Conservation (phyloP, 2,888 invertebrate genomes). For the Drosophila eohydei region DNA sequence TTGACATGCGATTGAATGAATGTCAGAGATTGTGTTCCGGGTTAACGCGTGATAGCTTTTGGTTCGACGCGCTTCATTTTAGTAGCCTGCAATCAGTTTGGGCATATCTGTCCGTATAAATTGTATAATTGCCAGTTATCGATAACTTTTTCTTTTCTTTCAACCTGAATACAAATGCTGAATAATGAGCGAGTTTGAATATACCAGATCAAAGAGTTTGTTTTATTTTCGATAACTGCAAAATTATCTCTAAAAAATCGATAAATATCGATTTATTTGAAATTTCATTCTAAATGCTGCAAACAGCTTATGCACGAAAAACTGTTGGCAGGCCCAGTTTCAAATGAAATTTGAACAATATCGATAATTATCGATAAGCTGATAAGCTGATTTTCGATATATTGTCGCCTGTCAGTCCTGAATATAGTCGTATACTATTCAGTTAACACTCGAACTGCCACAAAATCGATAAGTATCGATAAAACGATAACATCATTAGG, state of each 20-base stretch:
- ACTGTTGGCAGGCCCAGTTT: neutral
- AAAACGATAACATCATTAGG: neutral
- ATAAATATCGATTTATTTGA: neutral
- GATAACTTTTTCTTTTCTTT: neutral
- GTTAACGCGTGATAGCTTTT: conserved; percentile 15
- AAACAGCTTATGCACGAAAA: neutral
- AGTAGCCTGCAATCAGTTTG: neutral
- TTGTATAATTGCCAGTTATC: neutral
- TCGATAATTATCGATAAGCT: neutral
- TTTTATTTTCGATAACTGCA: no score
- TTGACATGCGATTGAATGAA: conserved; percentile 58
- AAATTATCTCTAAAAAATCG: neutral
- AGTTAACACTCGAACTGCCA: neutral
- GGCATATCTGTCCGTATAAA: neutral
- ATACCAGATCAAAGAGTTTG: neutral
- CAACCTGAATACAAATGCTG: no score
- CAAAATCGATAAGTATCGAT: conserved; percentile 3
- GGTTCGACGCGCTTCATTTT: neutral
- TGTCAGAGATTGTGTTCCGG: conserved; percentile 24
- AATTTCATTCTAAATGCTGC: neutral
- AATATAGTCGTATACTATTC: neutral
- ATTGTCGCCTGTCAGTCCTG: neutral
- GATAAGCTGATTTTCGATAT: no score
- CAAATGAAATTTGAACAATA: neutral
- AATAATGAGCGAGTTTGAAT: no score